phyloP scores from a whole-genome alignment of 2,113 vertebrate species.

The Pionites leucogaster region DNA sequence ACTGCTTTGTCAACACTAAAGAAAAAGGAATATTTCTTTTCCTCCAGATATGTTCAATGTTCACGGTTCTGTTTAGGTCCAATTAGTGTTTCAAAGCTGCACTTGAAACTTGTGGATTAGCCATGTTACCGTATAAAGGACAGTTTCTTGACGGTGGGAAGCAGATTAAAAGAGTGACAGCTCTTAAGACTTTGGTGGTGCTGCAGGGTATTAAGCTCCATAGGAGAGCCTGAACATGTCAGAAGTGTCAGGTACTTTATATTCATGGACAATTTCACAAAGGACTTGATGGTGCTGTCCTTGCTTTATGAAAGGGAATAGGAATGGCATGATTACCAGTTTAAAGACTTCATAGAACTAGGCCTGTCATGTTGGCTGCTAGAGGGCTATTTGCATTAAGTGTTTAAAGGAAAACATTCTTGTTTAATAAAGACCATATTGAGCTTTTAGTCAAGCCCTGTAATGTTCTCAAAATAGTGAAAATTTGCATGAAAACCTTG shows the following conservation, averaged over 20 bases:
- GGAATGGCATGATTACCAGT: neutral
- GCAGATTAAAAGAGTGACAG: slow-evolving; percentile 17
- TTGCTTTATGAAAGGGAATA: neutral
- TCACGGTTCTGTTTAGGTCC: neutral
- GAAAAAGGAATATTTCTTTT: neutral
- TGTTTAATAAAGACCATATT: slow-evolving; percentile 11
- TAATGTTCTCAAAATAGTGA: neutral
- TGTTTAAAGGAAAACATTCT: slow-evolving; percentile 31
- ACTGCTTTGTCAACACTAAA: neutral
- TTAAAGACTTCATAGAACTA: neutral
- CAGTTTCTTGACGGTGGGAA: slow-evolving; percentile 25
- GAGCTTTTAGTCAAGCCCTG: neutral
- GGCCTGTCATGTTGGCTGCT: neutral
- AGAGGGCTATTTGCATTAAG: neutral
- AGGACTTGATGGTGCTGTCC: neutral
- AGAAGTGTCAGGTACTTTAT: slow-evolving; percentile 49
- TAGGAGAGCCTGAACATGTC: neutral
- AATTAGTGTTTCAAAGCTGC: neutral
- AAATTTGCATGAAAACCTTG: slow-evolving; percentile 36
- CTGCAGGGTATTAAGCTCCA: slow-evolving; percentile 32
- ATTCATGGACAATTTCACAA: slow-evolving; percentile 19
- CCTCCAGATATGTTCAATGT: neutral
- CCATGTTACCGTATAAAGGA: neutral
- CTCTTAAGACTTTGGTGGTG: slow-evolving; percentile 14
- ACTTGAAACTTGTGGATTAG: neutral